A percentile compares a stretch with the other conserved stretches of the same genome.
These are phyloP conservation scores for Drosophila oshimai DNA, from an alignment of 1,140 invertebrate genomes.

Conservation along the genomic window DNA sequence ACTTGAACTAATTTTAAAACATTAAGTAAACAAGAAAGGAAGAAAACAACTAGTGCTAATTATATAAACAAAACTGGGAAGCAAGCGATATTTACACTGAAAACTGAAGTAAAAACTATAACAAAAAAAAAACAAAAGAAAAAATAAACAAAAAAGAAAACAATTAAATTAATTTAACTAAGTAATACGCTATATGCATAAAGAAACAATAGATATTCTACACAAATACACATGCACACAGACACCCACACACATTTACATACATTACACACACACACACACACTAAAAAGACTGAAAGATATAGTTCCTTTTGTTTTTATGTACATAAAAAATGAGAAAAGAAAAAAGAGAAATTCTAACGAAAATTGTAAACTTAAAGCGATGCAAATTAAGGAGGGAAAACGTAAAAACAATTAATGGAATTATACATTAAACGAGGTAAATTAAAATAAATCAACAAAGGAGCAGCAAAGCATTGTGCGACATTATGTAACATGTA, in stretches of 20 bases:
- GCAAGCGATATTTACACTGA: slow-evolving; percentile 60
- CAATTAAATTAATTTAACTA: slow-evolving; percentile 48
- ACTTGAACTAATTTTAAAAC: slow-evolving; percentile 36
- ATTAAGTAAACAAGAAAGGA: slow-evolving; percentile 8
- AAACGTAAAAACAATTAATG: slow-evolving; percentile 77
- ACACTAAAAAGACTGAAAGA: slow-evolving; percentile 83
- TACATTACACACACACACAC: slow-evolving; percentile 49
- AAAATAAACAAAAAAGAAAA: slow-evolving; percentile 25
- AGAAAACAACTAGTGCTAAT: slow-evolving; percentile 39
- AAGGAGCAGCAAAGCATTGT: slow-evolving; percentile 55
- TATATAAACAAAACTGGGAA: slow-evolving; percentile 57
- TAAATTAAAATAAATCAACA: slow-evolving; percentile 46
- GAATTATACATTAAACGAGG: slow-evolving; percentile 74
- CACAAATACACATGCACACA: slow-evolving; percentile 30
- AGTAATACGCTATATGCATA: slow-evolving; percentile 49
- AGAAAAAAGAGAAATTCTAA: slow-evolving; percentile 59
- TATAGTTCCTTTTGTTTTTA: slow-evolving; percentile 83
- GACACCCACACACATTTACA: slow-evolving; percentile 26
- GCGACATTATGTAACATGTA: slow-evolving; percentile 46
- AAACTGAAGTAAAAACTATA: slow-evolving; percentile 42
- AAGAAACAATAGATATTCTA: slow-evolving; percentile 66
- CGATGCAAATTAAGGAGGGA: slow-evolving; percentile 4
- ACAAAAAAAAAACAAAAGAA: slow-evolving; percentile 7
- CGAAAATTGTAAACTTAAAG: slow-evolving; percentile 72
- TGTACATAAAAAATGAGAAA: slow-evolving; percentile 69